These are phyloP conservation scores for Aspiorhynchus laticeps DNA, from an alignment of 2,113 vertebrate genomes.

Conservation along the genomic window DNA sequence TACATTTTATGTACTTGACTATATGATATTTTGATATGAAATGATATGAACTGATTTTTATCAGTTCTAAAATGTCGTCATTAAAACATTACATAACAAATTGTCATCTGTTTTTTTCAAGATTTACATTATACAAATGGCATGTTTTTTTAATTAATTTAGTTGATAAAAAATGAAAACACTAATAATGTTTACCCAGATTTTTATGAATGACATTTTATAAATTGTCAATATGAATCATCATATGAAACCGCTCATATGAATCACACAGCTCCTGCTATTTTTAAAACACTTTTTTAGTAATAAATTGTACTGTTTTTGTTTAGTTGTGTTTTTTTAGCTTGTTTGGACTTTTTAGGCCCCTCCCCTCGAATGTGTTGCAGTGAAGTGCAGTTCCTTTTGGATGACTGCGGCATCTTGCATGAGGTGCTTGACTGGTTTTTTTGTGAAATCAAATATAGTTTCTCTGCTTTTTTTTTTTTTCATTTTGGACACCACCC, in stretches of 20 bases:
- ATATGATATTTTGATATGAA: no score
- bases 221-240: background rate
- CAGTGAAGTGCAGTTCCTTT: constrained; percentile 61
- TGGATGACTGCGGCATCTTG: constrained; percentile 71
- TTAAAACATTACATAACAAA: background rate
- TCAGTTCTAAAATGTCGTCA: background rate
- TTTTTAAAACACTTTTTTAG: constrained; percentile 11
- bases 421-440: constrained; percentile 67
- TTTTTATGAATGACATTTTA: background rate
- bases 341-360: background rate
- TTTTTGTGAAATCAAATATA: constrained; percentile 31
- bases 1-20: background rate
- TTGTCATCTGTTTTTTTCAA: background rate
- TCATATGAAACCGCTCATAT: no score
- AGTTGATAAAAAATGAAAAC: background rate
- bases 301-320: constrained; percentile 42
- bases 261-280: background rate
- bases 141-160: background rate
- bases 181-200: background rate
- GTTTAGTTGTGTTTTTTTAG: constrained; percentile 30
- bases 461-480: constrained; percentile 10
- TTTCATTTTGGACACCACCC: background rate
- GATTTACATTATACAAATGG: background rate
- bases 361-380: constrained; percentile 49
- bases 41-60: background rate